These are phyloP conservation scores for Hemiprocne comata DNA, from an alignment of 2,113 vertebrate genomes.

Conservation along the genomic window DNA sequence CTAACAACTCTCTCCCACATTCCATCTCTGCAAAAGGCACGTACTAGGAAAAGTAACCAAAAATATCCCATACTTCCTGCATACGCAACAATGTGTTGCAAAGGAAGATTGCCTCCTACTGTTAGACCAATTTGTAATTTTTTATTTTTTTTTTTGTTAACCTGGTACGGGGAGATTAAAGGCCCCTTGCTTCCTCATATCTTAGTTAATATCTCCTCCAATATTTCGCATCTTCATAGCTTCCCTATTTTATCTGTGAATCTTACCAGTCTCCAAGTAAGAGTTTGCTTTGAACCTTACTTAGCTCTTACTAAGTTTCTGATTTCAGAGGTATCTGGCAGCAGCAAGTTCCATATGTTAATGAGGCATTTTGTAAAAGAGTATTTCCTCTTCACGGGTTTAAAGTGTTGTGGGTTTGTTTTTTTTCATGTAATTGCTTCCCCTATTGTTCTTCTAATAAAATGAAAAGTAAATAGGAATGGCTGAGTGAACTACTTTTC, in stretches of 20 bases:
- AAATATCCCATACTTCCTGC: neutral
- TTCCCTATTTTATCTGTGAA: neutral
- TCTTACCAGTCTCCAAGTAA: neutral
- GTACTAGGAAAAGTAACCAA: neutral
- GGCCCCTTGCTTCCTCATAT: neutral
- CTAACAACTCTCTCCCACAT: neutral
- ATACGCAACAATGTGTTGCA: fast-evolving
- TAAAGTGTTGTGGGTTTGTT: neutral
- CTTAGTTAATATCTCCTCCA: neutral
- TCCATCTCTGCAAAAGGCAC: neutral
- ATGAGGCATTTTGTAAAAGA: constrained; percentile 24
- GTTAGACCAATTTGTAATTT: neutral
- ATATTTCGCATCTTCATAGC: neutral
- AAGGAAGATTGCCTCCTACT: neutral
- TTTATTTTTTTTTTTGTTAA: neutral
- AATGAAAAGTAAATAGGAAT: constrained; percentile 40
- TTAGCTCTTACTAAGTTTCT: neutral
- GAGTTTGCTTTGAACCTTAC: neutral
- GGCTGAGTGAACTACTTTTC: neutral
- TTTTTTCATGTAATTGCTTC: constrained; percentile 14
- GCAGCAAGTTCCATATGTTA: constrained; percentile 9
- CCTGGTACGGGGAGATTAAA: neutral
- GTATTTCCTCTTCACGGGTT: neutral
- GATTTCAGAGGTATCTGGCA: neutral
- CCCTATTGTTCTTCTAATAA: constrained; percentile 31